Evolutionary conservation across 64 coral and sea anemone genomes (phyloP).

Genomic region (Stylophora pistillata): DNA sequence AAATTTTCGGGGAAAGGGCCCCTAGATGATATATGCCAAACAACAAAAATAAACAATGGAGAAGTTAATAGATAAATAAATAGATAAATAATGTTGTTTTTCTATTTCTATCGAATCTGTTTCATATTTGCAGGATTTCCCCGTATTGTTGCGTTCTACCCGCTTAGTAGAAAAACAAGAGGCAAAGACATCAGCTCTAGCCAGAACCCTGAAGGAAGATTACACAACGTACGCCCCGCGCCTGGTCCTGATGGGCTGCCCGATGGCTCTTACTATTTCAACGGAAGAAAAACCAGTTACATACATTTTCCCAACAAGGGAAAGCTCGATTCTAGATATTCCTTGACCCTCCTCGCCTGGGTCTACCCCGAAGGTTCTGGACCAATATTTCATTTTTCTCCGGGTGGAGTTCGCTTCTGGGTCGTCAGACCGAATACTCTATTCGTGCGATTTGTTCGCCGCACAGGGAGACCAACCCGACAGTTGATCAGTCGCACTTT

Average conservation of each 20-base stretch:
- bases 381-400: conserved; percentile 80
- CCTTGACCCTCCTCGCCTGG: conserved; percentile 84
- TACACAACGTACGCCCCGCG: conserved; percentile 45
- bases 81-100: no score
- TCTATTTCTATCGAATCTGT: not conserved
- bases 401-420: conserved; percentile 80
- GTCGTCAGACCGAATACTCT: conserved; percentile 49
- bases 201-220: conserved; percentile 51
- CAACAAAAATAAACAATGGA: no score
- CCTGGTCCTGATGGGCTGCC: conserved; percentile 76
- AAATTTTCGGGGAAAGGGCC: no score
- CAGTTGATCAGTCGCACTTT: conserved; percentile 11
- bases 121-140: conserved; percentile 51
- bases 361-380: conserved; percentile 71
- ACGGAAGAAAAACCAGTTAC: conserved; percentile 65
- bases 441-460: conserved; percentile 59
- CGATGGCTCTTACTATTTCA: conserved; percentile 65
- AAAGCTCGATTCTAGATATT: conserved; percentile 74
- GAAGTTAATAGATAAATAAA: no score
- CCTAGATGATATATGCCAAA: no score
- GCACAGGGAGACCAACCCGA: conserved; percentile 33
- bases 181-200: conserved; percentile 70
- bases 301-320: conserved; percentile 79
- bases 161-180: conserved; percentile 49
- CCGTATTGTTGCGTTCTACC: conserved; percentile 77